Base-by-base conservation (phyloP, 1,140 invertebrate species). In the Berghia stephanieae region DNA sequence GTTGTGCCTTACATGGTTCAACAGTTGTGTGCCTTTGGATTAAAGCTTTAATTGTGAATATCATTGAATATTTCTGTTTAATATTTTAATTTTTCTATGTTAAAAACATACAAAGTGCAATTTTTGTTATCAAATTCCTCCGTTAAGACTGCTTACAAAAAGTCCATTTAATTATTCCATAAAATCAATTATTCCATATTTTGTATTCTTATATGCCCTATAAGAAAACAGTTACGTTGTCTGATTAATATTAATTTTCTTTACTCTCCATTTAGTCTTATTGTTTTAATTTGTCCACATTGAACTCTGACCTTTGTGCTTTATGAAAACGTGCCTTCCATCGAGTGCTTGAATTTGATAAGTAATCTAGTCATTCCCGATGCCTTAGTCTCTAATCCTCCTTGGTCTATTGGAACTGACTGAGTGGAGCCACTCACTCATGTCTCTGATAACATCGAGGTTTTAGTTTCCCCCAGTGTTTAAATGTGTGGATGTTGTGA, bases 301-400 rank as follows among this genome's bases (percentile, higher is more conserved):
- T 5, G n/a, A 60, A 24, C 31, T 60, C 31, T 60, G 5, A 24
- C 31, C 6, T n/a, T 6, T n/a, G 55, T 60, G 55, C 55, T 31
- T 60, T 60, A 8, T 60, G n/a, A 10, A 60, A 60, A 60, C n/a
- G 6, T 24, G 34, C 55, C 5, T 60, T 31, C 55, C 31, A 24
- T 21, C 21, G n/a, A 6, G n/a, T 60, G n/a, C 34, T 68, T 68
- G 18, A 36, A 40, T 27, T 68, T 16, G 27, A 16, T 34, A 4
- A 21, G 27, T 10, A 40, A 21, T 71, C 24, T 46, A 31, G 68
- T 71, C 68, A 71, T 71, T 71, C 68, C 43, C 42, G 68, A 5
- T 71, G 68, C 68, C 68, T 71, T 71, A 71, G 13, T 46, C 18
- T 27, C 40, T 42, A 43, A 4, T 18, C 5, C 38, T 40, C 18